Evolutionary conservation across 2,113 vertebrate genomes (phyloP).

Genomic region (Uria lomvia): DNA sequence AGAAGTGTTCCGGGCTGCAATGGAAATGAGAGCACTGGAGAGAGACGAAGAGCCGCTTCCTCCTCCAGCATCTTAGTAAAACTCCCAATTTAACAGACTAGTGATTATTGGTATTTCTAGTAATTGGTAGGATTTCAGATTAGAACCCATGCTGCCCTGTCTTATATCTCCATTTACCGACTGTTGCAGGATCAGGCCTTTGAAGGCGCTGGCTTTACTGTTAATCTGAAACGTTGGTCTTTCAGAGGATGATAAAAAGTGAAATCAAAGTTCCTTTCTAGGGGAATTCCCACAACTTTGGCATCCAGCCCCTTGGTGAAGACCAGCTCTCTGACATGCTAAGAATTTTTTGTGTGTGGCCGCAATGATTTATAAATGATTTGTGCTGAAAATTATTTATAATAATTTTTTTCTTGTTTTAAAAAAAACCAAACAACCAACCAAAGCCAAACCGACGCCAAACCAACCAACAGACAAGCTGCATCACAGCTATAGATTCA

Average conservation of each 20-base stretch:
- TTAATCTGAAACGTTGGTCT: neutral
- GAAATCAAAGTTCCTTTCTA: too few species aligned
- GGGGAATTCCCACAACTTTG: neutral
- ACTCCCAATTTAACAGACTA: neutral
- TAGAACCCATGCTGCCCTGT: neutral
- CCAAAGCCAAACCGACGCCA: too few species aligned
- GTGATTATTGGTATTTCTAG: neutral
- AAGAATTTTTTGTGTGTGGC: neutral
- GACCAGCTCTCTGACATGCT: accelerated
- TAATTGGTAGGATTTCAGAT: neutral
- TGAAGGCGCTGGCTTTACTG: neutral
- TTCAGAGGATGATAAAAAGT: neutral
- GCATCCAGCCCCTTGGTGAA: neutral
- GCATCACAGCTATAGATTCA: too few species aligned
- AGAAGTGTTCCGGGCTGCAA: neutral
- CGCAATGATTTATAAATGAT: neutral
- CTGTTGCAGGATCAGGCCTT: neutral
- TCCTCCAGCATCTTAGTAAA: neutral
- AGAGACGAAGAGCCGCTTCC: neutral
- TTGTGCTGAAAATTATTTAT: neutral
- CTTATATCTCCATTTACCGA: neutral
- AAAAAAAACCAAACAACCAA: too few species aligned
- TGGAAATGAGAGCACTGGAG: neutral
- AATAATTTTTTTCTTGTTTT: neutral
- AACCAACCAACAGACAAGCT: neutral